Base-by-base conservation (phyloP, 1,140 invertebrate species). In the Oreohelix idahoensis region DNA sequence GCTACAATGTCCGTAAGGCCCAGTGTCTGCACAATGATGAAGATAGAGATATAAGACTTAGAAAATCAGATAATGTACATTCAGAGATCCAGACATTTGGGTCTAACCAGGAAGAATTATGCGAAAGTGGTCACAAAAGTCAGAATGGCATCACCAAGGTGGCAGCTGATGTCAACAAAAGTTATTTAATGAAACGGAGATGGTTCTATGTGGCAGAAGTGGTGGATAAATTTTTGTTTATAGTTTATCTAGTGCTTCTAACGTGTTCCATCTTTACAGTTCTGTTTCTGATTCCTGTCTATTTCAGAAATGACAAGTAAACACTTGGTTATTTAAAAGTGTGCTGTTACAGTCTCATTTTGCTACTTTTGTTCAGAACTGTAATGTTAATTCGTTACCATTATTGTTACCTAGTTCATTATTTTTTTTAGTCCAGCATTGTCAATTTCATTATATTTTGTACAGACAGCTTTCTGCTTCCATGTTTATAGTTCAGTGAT, bases 191-290 rank as follows among this genome's bases (percentile, higher is more conserved):
- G 76, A 79, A 89, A 74, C 74, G 86, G 26, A 87, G 89, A 70
- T 90, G 89, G 89, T 90, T 86, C 70, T 90, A 87, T 79, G 88
- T 90, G 17, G 90, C 90, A 0, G 89, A 90, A 80, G 88, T 89
- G 26, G 84, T 89, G 29, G 88, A 90, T 69, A 87, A 87, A 38
- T 86, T 86, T 63, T 74, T 86, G 13, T 90, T 90, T 81, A 79
- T 90, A 13, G 84, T 90, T n/a, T 90, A 89, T 81, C 51, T 88
- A 8, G 79, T 89, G 35, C 83, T 82, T 5, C 88, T 89, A 81
- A 85, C 89, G 69, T 51, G 87, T 36, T 88, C 84, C 38, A 88
- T 89, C 42, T 82, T 88, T 51, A 87, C 87, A 39, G 86, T 89
- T 76, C 82, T 91, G 35, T 85, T 88, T n/a, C 82, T 90, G 32